Conservation (phyloP, 2,113 vertebrate species). For the Piprites chloris region DNA sequence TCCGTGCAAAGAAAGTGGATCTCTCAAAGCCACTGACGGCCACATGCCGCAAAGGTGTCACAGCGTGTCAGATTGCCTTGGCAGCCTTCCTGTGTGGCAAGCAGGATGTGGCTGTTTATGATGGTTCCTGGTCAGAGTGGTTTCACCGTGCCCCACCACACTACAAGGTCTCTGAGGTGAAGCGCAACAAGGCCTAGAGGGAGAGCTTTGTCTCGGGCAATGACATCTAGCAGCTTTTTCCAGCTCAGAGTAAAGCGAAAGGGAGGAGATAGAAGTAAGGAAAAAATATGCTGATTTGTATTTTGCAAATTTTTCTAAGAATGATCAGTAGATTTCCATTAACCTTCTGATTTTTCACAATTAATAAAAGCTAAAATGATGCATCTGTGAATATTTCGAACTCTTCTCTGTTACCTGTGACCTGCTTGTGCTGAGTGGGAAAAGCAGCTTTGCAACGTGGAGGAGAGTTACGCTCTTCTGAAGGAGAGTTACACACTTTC, state of each 20-base stretch:
- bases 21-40: constrained; percentile 78
- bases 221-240: neutral
- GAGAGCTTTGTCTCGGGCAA: neutral
- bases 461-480: neutral
- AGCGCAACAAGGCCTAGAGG: constrained; percentile 57
- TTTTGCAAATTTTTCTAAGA: neutral
- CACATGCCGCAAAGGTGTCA: constrained; percentile 89
- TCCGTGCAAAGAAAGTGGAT: constrained; percentile 78
- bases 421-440: neutral
- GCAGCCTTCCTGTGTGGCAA: constrained; percentile 87
- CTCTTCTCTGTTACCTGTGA: neutral
- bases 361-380: constrained; percentile 51
- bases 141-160: constrained; percentile 80
- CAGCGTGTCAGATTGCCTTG: constrained; percentile 87
- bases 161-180: constrained; percentile 78
- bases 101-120: constrained; percentile 82
- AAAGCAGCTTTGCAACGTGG: neutral
- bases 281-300: neutral
- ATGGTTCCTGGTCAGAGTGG: constrained; percentile 94
- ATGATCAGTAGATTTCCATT: neutral
- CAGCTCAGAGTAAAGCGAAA: neutral
- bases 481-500: neutral
- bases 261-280: neutral
- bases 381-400: neutral
- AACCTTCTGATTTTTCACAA: neutral